Conservation (phyloP, 2,797 vertebrate species). For the Malacoctenus gilli region DNA sequence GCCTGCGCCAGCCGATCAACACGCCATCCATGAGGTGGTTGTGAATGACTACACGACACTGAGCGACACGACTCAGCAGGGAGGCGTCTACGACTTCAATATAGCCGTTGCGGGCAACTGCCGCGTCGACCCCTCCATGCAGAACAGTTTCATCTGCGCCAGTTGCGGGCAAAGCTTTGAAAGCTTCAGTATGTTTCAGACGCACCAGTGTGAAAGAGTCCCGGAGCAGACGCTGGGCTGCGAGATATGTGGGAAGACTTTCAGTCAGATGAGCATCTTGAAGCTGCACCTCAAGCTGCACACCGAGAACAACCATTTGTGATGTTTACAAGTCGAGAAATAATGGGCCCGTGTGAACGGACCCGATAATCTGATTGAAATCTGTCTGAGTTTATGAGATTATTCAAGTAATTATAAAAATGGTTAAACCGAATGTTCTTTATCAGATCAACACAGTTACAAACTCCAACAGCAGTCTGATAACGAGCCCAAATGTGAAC, state of each 20-base stretch:
- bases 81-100: slow-evolving; percentile 36
- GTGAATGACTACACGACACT: slow-evolving; percentile 15
- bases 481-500: too few species aligned
- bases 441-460: too few species aligned
- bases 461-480: too few species aligned
- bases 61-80: slow-evolving; percentile 20
- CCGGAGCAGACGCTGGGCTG: slow-evolving; percentile 47
- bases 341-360: too few species aligned
- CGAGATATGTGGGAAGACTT: slow-evolving; percentile 51
- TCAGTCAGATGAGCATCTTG: slow-evolving; percentile 58
- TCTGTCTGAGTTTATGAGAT: too few species aligned
- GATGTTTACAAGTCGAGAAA: too few species aligned
- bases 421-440: too few species aligned
- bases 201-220: slow-evolving; percentile 57
- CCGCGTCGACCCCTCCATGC: background rate
- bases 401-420: too few species aligned
- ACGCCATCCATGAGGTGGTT: background rate
- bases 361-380: too few species aligned
- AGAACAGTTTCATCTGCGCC: slow-evolving; percentile 71
- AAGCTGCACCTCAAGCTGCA: slow-evolving; percentile 63
- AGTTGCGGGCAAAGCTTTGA: slow-evolving; percentile 71
- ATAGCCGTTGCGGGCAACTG: slow-evolving; percentile 14
- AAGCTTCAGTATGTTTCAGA: slow-evolving; percentile 63
- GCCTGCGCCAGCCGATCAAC: slow-evolving; percentile 18
- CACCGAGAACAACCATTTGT: background rate